Conservation (phyloP, 1,140 invertebrate species). For the Liolophura sinensis region DNA sequence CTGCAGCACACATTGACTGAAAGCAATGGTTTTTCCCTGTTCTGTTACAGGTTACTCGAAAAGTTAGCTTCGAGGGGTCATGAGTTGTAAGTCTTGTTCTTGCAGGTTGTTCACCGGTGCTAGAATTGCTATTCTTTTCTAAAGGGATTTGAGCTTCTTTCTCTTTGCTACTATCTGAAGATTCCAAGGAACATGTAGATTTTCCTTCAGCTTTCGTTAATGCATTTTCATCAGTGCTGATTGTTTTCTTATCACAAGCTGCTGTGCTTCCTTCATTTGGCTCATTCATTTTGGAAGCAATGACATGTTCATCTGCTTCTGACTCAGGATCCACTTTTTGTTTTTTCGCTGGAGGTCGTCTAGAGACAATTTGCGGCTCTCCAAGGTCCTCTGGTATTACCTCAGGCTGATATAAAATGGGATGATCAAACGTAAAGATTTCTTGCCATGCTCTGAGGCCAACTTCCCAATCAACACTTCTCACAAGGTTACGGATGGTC, state of each 20-base stretch:
- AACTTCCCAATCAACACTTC: slow-evolving; percentile 58
- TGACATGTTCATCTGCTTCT: no score
- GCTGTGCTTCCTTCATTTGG: no score
- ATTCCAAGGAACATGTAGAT: no score
- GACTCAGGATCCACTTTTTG: not conserved
- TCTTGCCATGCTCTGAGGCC: slow-evolving; percentile 60
- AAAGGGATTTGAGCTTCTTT: not conserved
- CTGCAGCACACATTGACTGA: slow-evolving; percentile 63
- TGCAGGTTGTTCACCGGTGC: not conserved
- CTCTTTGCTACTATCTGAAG: not conserved
- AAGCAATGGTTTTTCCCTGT: slow-evolving; percentile 63
- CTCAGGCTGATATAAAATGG: slow-evolving; percentile 35
- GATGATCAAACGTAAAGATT: slow-evolving; percentile 53
- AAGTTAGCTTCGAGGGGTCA: slow-evolving; percentile 56
- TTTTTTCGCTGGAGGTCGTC: slow-evolving; percentile 16
- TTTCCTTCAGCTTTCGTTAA: not conserved
- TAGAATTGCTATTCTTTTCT: slow-evolving; percentile 15
- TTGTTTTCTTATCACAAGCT: no score
- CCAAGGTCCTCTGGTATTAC: slow-evolving; percentile 31
- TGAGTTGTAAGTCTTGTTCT: not conserved
- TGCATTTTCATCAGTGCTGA: not conserved
- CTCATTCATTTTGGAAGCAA: no score
- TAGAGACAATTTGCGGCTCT: slow-evolving; percentile 11
- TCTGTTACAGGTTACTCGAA: slow-evolving; percentile 65
- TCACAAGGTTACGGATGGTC: slow-evolving; percentile 52